Percentiles rank a stretch among this genome's conserved stretches.
Evolutionary conservation across 2,797 vertebrate species (phyloP).

Genomic region (Meda fulgida): DNA sequence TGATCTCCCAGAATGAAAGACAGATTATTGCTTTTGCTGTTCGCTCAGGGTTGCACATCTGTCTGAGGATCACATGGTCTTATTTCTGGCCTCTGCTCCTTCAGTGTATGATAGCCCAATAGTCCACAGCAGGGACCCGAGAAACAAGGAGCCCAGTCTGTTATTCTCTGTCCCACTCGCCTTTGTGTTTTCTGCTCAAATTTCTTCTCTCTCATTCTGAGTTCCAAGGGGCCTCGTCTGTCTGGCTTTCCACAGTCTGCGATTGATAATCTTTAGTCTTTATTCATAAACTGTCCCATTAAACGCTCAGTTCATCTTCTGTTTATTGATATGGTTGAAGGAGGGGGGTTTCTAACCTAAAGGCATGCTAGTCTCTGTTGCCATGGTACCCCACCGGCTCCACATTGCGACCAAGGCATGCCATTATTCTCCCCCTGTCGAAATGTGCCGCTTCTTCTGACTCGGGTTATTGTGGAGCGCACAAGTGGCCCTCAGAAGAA

Average conservation of each 20-base stretch:
- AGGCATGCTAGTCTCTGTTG: constrained; percentile 73
- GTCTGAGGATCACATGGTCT: constrained; percentile 65
- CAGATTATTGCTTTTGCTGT: constrained; percentile 73
- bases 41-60: constrained; percentile 73
- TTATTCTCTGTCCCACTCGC: constrained; percentile 20
- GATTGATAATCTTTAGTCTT: constrained; percentile 79
- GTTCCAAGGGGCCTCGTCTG: constrained; percentile 66
- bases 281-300: constrained; percentile 76
- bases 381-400: constrained; percentile 80
- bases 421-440: constrained; percentile 74
- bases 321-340: constrained; percentile 68
- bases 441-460: constrained; percentile 75
- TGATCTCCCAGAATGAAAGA: constrained; percentile 74
- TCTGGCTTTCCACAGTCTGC: constrained; percentile 70
- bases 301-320: constrained; percentile 78
- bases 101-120: constrained; percentile 67
- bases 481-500: constrained; percentile 84
- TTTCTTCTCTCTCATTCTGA: constrained; percentile 57
- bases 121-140: constrained; percentile 67
- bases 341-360: constrained; percentile 54
- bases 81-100: constrained; percentile 56
- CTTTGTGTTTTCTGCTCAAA: constrained; percentile 63
- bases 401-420: constrained; percentile 72
- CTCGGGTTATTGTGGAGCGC: constrained; percentile 78
- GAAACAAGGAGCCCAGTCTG: constrained; percentile 77